Percentiles rank a stretch among this genome's conserved stretches.
phyloP scores from a whole-genome alignment of 2,888 invertebrate species.

The Drosophila differens region DNA sequence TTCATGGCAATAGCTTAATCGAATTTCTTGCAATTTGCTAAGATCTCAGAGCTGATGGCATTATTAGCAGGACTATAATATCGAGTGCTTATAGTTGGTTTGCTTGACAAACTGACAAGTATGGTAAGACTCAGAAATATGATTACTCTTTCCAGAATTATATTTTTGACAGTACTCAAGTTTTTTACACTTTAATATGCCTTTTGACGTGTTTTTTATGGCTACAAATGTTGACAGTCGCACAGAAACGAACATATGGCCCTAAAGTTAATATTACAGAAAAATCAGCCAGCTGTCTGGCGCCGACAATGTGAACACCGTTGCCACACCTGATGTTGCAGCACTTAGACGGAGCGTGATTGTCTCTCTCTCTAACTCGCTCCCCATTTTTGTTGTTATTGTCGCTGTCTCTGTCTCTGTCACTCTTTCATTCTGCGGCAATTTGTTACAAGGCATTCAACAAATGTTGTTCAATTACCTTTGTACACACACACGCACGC shows the following conservation, averaged over 20 bases:
- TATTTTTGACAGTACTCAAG: not conserved
- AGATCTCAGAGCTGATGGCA: not conserved
- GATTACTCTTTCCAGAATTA: not conserved
- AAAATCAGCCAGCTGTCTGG: conserved; percentile 52
- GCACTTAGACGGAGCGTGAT: not conserved
- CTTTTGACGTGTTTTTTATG: conserved; percentile 3
- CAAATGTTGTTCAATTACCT: conserved; percentile 82
- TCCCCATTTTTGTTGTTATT: not conserved
- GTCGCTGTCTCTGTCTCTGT: not conserved
- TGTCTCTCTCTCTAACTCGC: not conserved
- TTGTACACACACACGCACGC: conserved; percentile 18
- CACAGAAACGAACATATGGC: conserved; percentile 30
- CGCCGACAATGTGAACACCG: conserved; percentile 37
- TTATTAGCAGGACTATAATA: not conserved
- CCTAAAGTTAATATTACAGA: conserved; percentile 41
- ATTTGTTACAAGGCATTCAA: conserved; percentile 79
- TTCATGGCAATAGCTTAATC: not conserved
- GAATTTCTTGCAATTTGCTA: not conserved
- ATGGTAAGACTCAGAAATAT: not conserved
- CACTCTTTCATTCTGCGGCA: conserved; percentile 30
- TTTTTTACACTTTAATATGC: not conserved
- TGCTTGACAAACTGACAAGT: not conserved
- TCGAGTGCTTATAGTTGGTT: not conserved
- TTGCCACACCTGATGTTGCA: conserved; percentile 43
- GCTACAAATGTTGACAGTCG: conserved; percentile 28